Evolutionary conservation across 2,113 vertebrate genomes (phyloP).

Genomic region (Hydrochoerus hydrochaeris): DNA sequence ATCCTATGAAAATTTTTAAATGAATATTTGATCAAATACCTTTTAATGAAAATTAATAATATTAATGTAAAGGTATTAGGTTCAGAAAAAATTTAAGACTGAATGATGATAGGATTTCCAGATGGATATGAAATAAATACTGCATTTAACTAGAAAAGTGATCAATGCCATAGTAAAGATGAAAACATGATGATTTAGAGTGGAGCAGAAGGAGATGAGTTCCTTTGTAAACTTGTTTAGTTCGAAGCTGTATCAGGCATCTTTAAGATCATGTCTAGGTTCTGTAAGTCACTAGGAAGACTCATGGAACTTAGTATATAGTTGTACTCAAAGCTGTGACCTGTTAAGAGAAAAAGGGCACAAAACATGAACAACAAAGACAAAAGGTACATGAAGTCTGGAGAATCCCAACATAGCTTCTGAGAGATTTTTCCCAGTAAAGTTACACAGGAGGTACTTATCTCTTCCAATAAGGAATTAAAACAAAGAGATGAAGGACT

Average conservation of each 20-base stretch:
- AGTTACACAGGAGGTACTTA: neutral
- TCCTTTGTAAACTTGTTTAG: slow-evolving; percentile 6
- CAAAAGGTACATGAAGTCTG: neutral
- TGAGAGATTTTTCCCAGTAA: neutral
- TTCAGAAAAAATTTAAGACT: neutral
- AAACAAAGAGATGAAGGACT: neutral
- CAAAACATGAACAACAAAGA: neutral
- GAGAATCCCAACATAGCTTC: neutral
- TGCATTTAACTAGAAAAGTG: neutral
- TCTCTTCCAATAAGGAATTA: neutral
- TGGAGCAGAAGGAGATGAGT: neutral
- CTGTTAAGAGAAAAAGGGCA: neutral
- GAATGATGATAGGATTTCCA: neutral
- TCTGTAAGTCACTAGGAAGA: neutral
- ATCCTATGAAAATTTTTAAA: slow-evolving; percentile 41
- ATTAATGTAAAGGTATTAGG: neutral
- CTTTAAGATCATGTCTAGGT: neutral
- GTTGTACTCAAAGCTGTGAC: neutral
- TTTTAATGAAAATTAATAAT: slow-evolving; percentile 34
- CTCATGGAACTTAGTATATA: neutral
- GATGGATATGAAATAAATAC: neutral
- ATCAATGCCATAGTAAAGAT: neutral
- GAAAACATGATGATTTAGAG: neutral
- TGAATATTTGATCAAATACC: slow-evolving; percentile 8
- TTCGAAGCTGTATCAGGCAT: neutral